These are phyloP conservation scores for Acanthopleura granulata DNA, from an alignment of 2,888 invertebrate species.

Conservation along the genomic window DNA sequence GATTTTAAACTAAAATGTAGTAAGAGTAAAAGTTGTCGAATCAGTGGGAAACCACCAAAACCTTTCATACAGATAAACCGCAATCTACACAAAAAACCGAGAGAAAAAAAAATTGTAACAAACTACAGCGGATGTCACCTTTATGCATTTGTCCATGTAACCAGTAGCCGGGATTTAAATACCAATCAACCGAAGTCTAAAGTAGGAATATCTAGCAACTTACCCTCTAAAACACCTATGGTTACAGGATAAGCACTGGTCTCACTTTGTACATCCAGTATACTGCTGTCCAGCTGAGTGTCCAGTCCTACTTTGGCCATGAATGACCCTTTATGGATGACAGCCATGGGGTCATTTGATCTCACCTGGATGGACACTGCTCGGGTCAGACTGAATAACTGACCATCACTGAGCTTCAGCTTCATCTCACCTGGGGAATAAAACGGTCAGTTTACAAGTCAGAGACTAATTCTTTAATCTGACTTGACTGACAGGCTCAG, in stretches of 20 bases:
- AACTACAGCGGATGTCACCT: no score
- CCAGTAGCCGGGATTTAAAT: no score
- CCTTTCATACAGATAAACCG: no score
- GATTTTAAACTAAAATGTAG: no score
- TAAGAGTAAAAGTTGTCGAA: no score
- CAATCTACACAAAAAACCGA: no score
- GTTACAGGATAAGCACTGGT: constrained; percentile 31
- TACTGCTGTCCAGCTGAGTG: constrained; percentile 36
- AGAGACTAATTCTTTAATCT: not conserved
- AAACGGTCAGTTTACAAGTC: not conserved
- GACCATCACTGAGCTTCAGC: constrained; percentile 44
- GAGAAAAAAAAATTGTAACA: no score
- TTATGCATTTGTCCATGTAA: no score
- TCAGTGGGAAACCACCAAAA: no score
- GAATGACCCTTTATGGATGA: constrained; percentile 37
- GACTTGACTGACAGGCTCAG: not conserved
- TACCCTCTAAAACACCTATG: constrained; percentile 46
- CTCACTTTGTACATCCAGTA: constrained; percentile 40
- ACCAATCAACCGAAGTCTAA: no score
- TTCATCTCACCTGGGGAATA: constrained; percentile 37
- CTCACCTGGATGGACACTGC: constrained; percentile 38
- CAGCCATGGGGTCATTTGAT: constrained; percentile 30
- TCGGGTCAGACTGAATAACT: constrained; percentile 38
- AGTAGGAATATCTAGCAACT: no score
- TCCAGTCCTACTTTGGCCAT: constrained; percentile 37